phyloP scores from a whole-genome alignment of 2,888 invertebrate genomes.

The Phyllotreta cruciferae region DNA sequence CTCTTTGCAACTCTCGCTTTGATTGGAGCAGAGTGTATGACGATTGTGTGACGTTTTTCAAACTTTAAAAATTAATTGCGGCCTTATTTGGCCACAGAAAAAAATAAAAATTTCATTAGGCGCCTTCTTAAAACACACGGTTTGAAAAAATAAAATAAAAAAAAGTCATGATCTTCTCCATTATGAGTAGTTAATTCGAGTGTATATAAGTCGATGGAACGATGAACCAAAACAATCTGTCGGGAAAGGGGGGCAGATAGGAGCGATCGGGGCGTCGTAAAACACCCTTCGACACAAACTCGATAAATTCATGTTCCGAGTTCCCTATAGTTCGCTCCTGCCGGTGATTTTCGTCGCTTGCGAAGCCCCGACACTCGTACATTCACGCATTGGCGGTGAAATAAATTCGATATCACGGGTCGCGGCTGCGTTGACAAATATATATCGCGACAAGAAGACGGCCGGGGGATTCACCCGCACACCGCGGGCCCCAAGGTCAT shows the following conservation, averaged over 20 bases:
- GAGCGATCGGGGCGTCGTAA: slow-evolving; percentile 22
- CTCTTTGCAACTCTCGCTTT: too few species aligned
- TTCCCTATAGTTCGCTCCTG: slow-evolving; percentile 14
- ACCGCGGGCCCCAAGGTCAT: not conserved
- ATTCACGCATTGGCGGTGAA: slow-evolving; percentile 22
- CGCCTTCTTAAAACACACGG: too few species aligned
- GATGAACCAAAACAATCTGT: too few species aligned
- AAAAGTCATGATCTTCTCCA: too few species aligned
- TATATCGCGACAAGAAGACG: slow-evolving; percentile 32
- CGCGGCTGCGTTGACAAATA: slow-evolving; percentile 37
- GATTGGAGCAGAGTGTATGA: too few species aligned
- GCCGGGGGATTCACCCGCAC: slow-evolving; percentile 24
- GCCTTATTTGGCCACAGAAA: too few species aligned
- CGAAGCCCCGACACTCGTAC: slow-evolving; percentile 24
- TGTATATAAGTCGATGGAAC: too few species aligned
- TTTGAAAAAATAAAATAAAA: too few species aligned
- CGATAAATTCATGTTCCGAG: slow-evolving; percentile 28
- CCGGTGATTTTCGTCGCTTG: slow-evolving; percentile 26
- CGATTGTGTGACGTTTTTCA: too few species aligned
- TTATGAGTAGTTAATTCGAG: too few species aligned
- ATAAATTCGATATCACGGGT: slow-evolving; percentile 38
- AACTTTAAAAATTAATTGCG: too few species aligned
- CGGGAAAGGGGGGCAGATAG: slow-evolving; percentile 4
- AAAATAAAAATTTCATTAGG: too few species aligned
- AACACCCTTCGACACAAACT: slow-evolving; percentile 23